Evolutionary conservation across 2,113 vertebrate species (phyloP), one percentile per base, ranked within the genome.

Genomic region (Larimichthys crocea): DNA sequence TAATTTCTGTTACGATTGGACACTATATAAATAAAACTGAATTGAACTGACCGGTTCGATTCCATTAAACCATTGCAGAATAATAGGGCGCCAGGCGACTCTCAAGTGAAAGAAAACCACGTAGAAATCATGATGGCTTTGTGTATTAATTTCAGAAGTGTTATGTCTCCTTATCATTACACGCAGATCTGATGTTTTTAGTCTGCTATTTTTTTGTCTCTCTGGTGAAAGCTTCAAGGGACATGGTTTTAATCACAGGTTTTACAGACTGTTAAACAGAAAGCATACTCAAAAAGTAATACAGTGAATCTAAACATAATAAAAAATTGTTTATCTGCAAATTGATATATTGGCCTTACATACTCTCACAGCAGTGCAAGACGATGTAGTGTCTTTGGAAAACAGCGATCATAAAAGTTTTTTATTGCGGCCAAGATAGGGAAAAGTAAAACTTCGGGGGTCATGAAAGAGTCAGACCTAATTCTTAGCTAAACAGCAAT

Each of bases 371-470:
- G 61, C 35, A 19, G 31, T 78, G 19, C 20, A 42, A 66, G 29
- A 71, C 55, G 46, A 69, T 59, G 29, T 48, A 62, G 10, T 67
- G 15, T 76, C 44, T 79, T 44, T 22, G 16, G 26, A 74, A 86
- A 87, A 66, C 80, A 56, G 75, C 63, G 68, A 53, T 42, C 74
- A 70, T 89, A 86, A 89, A 91, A 80, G 65, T 63, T 57, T 76
- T 77, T 76, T 63, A 78, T 53, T 68, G 66, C 35, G 50, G 22
- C 20, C 60, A 55, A 22, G 55, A 90, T 79, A 83, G 65, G 76
- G 44, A 83, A 77, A 88, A 89, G 79, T 88, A 85, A 85, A 86
- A 29, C 52, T 68, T 46, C 1, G 9, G 60, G 42, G 68, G 44
- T 83, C 48, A 57, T 10, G 53, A 24, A 42, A 56, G 26, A 63